Evolutionary conservation across 2,113 vertebrate species (phyloP).

Genomic region (Gymnogyps californianus): DNA sequence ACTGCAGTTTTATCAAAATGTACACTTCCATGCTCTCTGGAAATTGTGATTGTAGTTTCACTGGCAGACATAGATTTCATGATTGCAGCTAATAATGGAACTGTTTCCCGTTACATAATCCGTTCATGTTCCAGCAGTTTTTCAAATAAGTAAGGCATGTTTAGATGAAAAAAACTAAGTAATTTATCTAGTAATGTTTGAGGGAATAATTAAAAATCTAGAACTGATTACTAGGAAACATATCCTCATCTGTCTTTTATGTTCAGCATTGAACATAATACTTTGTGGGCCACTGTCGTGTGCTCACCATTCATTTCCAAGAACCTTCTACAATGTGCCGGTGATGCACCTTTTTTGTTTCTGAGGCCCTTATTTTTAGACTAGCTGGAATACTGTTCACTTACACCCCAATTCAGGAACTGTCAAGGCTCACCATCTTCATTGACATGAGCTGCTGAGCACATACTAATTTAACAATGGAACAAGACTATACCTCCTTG

Average conservation of each 20-base stretch:
- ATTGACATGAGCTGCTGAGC: background rate
- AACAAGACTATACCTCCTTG: fast-evolving
- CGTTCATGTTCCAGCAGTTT: background rate
- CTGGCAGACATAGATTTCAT: background rate
- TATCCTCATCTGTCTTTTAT: background rate
- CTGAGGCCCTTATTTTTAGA: background rate
- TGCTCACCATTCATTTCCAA: background rate
- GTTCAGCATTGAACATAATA: background rate
- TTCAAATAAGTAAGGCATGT: background rate
- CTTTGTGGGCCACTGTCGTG: no score
- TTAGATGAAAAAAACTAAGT: background rate
- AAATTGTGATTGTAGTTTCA: background rate
- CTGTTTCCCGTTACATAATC: background rate
- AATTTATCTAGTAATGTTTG: background rate
- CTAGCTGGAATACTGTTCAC: fast-evolving
- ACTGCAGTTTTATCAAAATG: background rate
- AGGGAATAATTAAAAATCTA: background rate
- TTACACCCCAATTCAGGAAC: background rate
- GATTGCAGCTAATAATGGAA: background rate
- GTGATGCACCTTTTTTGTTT: background rate
- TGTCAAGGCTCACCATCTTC: background rate
- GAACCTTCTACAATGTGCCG: fast-evolving
- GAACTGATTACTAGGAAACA: background rate
- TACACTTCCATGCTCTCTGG: background rate
- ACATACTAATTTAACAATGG: fast-evolving